These are phyloP conservation scores for Lophius americanus DNA, from an alignment of 2,797 vertebrate genomes.

Conservation along the genomic window DNA sequence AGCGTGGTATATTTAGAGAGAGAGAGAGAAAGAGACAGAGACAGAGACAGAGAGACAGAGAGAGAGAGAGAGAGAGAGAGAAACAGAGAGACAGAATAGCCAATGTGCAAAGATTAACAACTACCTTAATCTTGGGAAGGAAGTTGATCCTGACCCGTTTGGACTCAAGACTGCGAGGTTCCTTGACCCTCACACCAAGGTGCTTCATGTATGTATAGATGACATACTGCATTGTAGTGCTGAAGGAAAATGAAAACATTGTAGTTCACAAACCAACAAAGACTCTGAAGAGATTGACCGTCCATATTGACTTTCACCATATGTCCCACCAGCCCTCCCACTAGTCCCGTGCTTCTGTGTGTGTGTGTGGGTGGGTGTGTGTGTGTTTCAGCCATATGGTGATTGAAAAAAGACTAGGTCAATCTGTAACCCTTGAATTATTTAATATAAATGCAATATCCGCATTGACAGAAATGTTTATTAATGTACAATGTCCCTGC, in stretches of 20 bases:
- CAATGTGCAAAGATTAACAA: not conserved
- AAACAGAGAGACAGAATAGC: not conserved
- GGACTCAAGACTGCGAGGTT: constrained; percentile 91
- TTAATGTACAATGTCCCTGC: too few species aligned
- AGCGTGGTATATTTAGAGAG: not conserved
- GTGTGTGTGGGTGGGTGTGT: not conserved
- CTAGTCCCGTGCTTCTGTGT: constrained; percentile 15
- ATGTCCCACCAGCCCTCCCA: constrained; percentile 59
- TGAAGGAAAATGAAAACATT: constrained; percentile 55
- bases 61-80: not conserved
- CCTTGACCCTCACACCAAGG: constrained; percentile 93
- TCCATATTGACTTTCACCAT: constrained; percentile 67
- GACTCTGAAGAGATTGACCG: constrained; percentile 23
- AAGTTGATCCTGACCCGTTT: constrained; percentile 90
- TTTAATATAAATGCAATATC: constrained; percentile 57
- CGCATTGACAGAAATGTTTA: too few species aligned
- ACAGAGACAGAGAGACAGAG: not conserved
- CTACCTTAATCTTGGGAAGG: constrained; percentile 94
- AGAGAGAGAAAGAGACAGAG: not conserved
- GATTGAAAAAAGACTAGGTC: constrained; percentile 65
- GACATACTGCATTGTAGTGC: constrained; percentile 91
- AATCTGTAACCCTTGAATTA: constrained; percentile 66
- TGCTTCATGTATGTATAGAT: constrained; percentile 96
- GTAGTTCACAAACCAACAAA: constrained; percentile 6
- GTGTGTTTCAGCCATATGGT: constrained; percentile 72